phyloP scores from a whole-genome alignment of 2,113 vertebrate genomes.

The Opisthocomus hoazin region DNA sequence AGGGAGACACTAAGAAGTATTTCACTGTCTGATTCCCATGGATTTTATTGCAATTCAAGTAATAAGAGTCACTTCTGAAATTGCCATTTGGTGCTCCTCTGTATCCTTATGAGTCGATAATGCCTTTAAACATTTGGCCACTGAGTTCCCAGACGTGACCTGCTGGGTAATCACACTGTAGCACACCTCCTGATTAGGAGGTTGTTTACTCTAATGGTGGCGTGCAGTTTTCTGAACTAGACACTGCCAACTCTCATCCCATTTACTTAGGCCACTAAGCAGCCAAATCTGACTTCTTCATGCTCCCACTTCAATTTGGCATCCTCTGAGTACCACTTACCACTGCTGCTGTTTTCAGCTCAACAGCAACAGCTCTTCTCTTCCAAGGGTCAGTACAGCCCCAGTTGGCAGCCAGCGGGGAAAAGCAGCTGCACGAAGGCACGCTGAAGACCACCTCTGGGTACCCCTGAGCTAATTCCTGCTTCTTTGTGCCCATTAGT shows the following conservation, averaged over 20 bases:
- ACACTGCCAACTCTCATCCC: neutral
- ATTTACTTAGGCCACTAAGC: neutral
- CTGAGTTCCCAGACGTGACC: neutral
- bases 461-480: neutral
- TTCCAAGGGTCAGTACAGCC: neutral
- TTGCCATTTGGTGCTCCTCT: neutral
- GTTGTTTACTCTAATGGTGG: neutral
- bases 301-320: neutral
- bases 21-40: neutral
- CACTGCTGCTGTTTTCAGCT: neutral
- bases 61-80: neutral
- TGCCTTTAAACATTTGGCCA: constrained; percentile 3
- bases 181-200: neutral
- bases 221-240: neutral
- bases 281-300: neutral
- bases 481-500: neutral
- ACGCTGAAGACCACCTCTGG: neutral
- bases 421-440: neutral
- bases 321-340: neutral
- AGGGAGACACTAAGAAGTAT: neutral
- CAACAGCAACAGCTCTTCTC: neutral
- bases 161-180: neutral
- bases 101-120: neutral
- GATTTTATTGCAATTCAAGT: constrained; percentile 3
- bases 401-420: neutral